Conservation (phyloP, 37 sponge, comb jelly and placozoan species). For the Eunapius fragilis region DNA sequence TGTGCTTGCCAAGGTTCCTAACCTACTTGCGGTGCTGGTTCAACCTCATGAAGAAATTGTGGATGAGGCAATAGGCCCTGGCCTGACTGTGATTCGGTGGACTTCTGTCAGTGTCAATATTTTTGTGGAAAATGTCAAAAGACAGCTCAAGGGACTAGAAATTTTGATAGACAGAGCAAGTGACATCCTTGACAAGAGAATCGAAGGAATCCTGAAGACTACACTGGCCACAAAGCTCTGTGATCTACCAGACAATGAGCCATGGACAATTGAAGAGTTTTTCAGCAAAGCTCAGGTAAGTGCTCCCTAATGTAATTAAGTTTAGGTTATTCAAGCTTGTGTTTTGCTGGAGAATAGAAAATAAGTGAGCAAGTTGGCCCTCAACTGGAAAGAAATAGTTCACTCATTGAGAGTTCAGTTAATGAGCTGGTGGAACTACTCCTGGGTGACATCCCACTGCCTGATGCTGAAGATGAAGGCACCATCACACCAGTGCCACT, state of each 20-base stretch:
- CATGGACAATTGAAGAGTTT: conserved; percentile 60
- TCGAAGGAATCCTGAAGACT: conserved; percentile 58
- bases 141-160: conserved; percentile 72
- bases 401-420: conserved; percentile 70
- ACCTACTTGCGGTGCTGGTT: conserved; percentile 65
- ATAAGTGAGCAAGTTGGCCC: conserved; percentile 47
- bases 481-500: not conserved
- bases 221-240: conserved; percentile 67
- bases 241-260: conserved; percentile 75
- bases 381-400: conserved; percentile 63
- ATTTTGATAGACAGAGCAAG: conserved; percentile 69
- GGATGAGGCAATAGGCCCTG: conserved; percentile 87
- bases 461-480: not conserved
- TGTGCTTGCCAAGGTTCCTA: conserved; percentile 52
- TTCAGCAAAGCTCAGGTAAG: not conserved
- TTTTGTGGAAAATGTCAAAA: conserved; percentile 62
- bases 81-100: conserved; percentile 87
- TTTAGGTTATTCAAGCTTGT: not conserved
- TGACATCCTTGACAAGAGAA: conserved; percentile 71
- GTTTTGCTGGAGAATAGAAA: conserved; percentile 3
- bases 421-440: conserved; percentile 73
- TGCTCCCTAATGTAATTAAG: not conserved
- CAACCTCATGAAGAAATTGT: conserved; percentile 77
- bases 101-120: conserved; percentile 76
- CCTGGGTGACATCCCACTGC: not conserved